These are phyloP conservation scores for Adelosebastes latens DNA, from an alignment of 2,797 vertebrate species.

Conservation along the genomic window DNA sequence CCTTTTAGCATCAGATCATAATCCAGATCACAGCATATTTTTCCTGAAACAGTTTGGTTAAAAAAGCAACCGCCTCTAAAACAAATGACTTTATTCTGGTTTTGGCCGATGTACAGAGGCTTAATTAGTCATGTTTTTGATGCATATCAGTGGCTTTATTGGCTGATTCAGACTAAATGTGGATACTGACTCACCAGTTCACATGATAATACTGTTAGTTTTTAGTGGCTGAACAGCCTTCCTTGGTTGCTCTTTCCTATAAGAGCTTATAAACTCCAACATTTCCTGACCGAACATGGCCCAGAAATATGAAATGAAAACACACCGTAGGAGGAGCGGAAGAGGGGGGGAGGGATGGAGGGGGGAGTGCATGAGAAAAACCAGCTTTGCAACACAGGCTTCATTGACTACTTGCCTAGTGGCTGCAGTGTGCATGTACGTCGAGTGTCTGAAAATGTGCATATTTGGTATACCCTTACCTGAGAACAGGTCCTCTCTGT, in stretches of 20 bases:
- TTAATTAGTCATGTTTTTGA: not conserved
- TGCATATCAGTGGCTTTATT: not conserved
- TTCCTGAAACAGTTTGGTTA: not conserved
- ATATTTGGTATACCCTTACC: slow-evolving; percentile 39
- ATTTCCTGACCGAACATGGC: slow-evolving; percentile 47
- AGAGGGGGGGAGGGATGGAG: not conserved
- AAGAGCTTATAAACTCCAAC: slow-evolving; percentile 5
- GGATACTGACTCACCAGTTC: not conserved
- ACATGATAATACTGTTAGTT: not conserved
- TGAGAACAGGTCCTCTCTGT: slow-evolving; percentile 73
- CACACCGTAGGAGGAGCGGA: slow-evolving; percentile 33
- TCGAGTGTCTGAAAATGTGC: slow-evolving; percentile 30
- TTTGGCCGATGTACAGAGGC: not conserved
- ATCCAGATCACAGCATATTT: not conserved
- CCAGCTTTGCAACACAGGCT: slow-evolving; percentile 64
- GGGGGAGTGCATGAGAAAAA: slow-evolving; percentile 38
- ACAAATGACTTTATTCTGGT: not conserved
- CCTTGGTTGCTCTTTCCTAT: not conserved
- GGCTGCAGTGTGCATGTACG: slow-evolving; percentile 31
- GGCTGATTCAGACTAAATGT: not conserved
- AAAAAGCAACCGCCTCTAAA: not conserved
- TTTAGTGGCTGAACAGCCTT: not conserved
- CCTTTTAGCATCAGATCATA: not conserved
- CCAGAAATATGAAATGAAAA: slow-evolving; percentile 67
- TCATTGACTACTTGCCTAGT: slow-evolving; percentile 58